Percentiles rank a stretch among this genome's conserved stretches.
phyloP scores from a whole-genome alignment of 2,113 vertebrate species.

The Misgurnus anguillicaudatus region DNA sequence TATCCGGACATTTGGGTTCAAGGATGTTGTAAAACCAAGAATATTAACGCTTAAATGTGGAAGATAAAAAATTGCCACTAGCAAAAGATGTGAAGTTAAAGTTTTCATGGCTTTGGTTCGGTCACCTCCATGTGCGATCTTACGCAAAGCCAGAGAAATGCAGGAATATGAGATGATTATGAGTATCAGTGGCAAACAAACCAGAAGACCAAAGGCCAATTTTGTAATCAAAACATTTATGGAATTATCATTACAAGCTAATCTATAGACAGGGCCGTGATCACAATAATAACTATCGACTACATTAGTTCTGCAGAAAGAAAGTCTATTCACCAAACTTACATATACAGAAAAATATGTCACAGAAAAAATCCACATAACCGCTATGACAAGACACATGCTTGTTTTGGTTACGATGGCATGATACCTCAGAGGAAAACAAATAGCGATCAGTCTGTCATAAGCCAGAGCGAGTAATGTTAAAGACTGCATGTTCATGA shows the following conservation, averaged over 20 bases:
- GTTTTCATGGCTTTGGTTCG: conserved; percentile 49
- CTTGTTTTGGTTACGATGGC: conserved; percentile 55
- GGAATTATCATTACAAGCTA: conserved; percentile 64
- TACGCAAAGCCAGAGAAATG: conserved; percentile 44
- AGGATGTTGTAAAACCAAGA: not conserved
- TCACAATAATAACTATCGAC: conserved; percentile 71
- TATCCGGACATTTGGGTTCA: conserved; percentile 25
- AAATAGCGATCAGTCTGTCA: conserved; percentile 71
- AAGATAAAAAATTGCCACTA: conserved; percentile 47
- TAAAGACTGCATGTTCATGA: conserved; percentile 65
- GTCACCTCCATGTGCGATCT: conserved; percentile 29
- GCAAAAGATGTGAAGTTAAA: conserved; percentile 46
- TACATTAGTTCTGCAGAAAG: conserved; percentile 64
- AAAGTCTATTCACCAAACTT: conserved; percentile 62
- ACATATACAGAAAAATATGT: conserved; percentile 11
- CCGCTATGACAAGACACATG: conserved; percentile 58
- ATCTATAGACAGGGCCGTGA: conserved; percentile 59
- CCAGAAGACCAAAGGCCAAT: not conserved
- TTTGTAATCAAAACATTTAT: conserved; percentile 41
- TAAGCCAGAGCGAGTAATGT: conserved; percentile 68
- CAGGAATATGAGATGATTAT: conserved; percentile 49
- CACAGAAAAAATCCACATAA: conserved; percentile 57
- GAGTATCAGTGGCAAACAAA: conserved; percentile 53
- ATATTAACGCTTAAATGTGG: conserved; percentile 32
- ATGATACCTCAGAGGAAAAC: conserved; percentile 64